phyloP scores from a whole-genome alignment of 1,140 invertebrate species.

The Pseudomyrmex dendroicus region DNA sequence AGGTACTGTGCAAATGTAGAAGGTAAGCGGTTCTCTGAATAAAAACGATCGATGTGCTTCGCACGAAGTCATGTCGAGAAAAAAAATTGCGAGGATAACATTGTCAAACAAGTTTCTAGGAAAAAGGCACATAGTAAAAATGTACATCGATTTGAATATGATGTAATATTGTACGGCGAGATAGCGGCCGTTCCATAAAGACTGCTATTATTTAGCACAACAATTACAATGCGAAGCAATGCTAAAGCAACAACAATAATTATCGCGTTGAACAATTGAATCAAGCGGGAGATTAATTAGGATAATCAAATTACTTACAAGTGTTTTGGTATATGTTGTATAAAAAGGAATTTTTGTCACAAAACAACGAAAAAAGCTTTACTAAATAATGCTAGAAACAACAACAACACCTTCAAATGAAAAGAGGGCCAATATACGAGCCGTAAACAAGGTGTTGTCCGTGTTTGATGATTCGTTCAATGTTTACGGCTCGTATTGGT shows the following conservation, averaged over 20 bases:
- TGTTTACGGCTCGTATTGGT: no score
- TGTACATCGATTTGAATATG: neutral
- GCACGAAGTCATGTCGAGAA: neutral
- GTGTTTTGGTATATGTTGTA: no score
- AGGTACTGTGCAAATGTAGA: neutral
- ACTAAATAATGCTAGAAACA: neutral
- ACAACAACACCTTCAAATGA: no score
- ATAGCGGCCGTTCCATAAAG: neutral
- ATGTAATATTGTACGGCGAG: neutral
- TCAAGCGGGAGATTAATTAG: neutral
- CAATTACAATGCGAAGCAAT: slow-evolving; percentile 1
- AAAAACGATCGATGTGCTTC: neutral
- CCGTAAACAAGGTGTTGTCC: no score
- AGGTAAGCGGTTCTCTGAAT: slow-evolving; percentile 14
- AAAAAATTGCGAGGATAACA: slow-evolving; percentile 5
- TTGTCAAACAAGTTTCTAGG: neutral
- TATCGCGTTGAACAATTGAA: slow-evolving; percentile 1
- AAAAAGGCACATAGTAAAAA: neutral
- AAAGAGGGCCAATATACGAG: no score
- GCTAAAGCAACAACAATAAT: neutral
- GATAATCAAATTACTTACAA: no score
- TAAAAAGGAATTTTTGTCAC: no score
- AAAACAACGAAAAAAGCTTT: neutral
- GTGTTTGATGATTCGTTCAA: no score
- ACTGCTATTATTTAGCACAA: neutral